Percentiles rank a stretch among this genome's conserved stretches.
Evolutionary conservation across 1,140 invertebrate species (phyloP).

Genomic region (Gryon sp.): DNA sequence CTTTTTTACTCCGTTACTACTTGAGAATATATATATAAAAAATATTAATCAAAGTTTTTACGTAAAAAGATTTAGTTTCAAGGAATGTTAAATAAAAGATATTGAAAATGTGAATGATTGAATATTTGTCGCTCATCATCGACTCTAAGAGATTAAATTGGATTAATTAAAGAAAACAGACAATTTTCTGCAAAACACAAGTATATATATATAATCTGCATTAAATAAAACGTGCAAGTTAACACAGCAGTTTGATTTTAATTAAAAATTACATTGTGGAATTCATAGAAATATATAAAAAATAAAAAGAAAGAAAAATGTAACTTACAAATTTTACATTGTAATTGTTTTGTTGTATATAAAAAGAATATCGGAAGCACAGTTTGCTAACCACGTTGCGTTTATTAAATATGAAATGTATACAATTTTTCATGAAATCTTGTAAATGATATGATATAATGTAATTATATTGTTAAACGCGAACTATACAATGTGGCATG

Average conservation of each 20-base stretch:
- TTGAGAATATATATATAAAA: constrained; percentile 21
- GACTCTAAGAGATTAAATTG: constrained; percentile 28
- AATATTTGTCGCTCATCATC: constrained; percentile 47
- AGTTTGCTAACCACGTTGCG: constrained; percentile 52
- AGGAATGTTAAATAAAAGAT: neutral
- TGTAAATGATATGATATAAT: constrained; percentile 46
- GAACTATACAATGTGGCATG: constrained; percentile 35
- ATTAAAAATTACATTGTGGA: constrained; percentile 50
- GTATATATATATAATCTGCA: constrained; percentile 29
- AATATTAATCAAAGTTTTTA: constrained; percentile 41
- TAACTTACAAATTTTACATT: constrained; percentile 48
- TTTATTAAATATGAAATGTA: too few relatives aligned
- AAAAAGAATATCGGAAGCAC: constrained; percentile 53
- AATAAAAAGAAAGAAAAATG: constrained; percentile 32
- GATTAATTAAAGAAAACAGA: too few relatives aligned
- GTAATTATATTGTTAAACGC: constrained; percentile 46
- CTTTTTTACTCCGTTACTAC: constrained; percentile 56
- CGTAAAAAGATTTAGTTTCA: constrained; percentile 41
- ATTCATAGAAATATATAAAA: constrained; percentile 45
- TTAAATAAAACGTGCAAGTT: constrained; percentile 26
- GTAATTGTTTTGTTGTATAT: constrained; percentile 50
- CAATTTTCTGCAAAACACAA: too few relatives aligned
- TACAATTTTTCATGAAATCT: too few relatives aligned
- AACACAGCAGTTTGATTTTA: constrained; percentile 26
- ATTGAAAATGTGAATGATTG: constrained; percentile 18